phyloP scores from a whole-genome alignment of 2,113 vertebrate species.

The Recurvirostra avosetta region DNA sequence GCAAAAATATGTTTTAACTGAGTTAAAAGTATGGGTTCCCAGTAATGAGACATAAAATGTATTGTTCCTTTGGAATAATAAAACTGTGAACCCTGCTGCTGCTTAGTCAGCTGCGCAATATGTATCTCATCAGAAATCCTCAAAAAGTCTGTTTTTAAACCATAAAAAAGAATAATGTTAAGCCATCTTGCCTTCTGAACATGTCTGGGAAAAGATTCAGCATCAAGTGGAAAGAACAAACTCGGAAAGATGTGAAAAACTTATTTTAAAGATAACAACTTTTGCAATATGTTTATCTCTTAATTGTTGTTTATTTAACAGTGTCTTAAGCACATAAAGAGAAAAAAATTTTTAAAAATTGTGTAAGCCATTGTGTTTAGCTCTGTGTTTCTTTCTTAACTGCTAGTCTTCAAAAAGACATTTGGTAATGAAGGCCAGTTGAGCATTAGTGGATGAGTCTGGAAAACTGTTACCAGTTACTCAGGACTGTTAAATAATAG shows the following conservation, averaged over 20 bases:
- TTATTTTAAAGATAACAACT: background rate
- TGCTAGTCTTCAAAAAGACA: background rate
- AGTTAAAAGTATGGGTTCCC: no score
- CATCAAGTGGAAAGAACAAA: background rate
- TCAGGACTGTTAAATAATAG: background rate
- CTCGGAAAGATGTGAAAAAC: background rate
- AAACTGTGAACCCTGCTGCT: no score
- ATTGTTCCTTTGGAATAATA: no score
- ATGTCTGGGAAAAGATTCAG: background rate
- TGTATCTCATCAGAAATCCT: background rate
- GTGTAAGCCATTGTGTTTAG: background rate
- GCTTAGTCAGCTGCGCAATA: no score
- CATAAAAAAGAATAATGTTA: background rate
- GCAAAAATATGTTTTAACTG: no score
- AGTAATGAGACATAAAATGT: no score
- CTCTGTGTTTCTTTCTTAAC: background rate
- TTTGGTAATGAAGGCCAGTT: background rate
- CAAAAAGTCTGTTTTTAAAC: background rate
- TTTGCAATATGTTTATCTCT: background rate
- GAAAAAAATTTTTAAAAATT: background rate
- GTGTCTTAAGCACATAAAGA: background rate
- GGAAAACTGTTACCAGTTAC: background rate
- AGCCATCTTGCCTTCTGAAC: background rate
- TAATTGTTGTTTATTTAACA: background rate
- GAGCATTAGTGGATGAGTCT: background rate